A percentile compares a stretch with the other conserved stretches of the same genome.
Evolutionary conservation across 2,888 invertebrate species (phyloP).

Genomic region (Pammene fasciana): DNA sequence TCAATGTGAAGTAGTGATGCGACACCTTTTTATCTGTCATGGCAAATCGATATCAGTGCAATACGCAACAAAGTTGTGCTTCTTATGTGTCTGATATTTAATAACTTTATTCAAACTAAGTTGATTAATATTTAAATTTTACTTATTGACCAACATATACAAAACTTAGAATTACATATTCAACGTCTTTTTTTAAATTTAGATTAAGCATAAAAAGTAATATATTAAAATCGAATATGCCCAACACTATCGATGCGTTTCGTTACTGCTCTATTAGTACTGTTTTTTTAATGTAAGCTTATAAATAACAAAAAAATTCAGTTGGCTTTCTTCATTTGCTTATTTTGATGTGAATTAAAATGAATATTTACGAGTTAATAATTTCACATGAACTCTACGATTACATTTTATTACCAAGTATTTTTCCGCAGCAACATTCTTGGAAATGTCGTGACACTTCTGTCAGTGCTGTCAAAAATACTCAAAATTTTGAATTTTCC

Average conservation of each 20-base stretch:
- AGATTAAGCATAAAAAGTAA: neutral
- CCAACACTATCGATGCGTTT: conserved; percentile 36
- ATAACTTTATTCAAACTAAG: too few relatives aligned
- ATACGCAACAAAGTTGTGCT: neutral
- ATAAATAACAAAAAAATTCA: too few relatives aligned
- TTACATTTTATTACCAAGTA: too few relatives aligned
- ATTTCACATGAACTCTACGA: too few relatives aligned
- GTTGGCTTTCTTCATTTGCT: too few relatives aligned
- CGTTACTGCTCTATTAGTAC: conserved; percentile 27
- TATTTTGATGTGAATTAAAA: too few relatives aligned
- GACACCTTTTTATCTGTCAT: conserved; percentile 24
- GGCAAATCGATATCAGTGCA: conserved; percentile 18
- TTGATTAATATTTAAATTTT: neutral
- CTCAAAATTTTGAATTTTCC: conserved; percentile 56
- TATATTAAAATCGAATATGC: neutral
- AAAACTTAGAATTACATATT: neutral
- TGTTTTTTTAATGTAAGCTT: neutral
- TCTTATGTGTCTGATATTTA: neutral
- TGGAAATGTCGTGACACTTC: conserved; percentile 14
- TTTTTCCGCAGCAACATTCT: conserved; percentile 7
- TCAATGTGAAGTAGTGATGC: conserved; percentile 54
- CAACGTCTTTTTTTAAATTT: neutral
- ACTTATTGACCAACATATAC: neutral
- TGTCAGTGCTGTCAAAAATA: conserved; percentile 47
- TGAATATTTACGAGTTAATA: too few relatives aligned